These are phyloP conservation scores for Coelinius sp. DNA, from an alignment of 2,888 invertebrate genomes.

Conservation along the genomic window DNA sequence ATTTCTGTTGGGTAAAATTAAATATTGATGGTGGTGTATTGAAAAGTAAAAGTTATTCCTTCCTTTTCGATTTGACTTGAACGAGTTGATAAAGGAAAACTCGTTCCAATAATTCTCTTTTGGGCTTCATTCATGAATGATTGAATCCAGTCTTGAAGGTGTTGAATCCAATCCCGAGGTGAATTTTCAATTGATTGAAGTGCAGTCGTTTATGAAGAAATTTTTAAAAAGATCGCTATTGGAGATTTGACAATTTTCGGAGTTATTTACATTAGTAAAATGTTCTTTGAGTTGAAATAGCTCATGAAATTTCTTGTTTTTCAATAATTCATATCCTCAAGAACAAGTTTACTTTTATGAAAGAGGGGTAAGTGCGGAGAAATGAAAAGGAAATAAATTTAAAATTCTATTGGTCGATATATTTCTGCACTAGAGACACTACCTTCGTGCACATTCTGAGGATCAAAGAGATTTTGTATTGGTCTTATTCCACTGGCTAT, in stretches of 20 bases:
- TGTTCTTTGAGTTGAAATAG: background rate
- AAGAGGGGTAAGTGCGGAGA: background rate
- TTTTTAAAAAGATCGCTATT: too few species aligned
- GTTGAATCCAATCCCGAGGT: background rate
- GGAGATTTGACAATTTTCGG: too few species aligned
- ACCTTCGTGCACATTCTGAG: conserved; percentile 2
- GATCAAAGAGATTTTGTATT: conserved; percentile 12
- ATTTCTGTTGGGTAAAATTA: background rate
- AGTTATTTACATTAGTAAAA: too few species aligned
- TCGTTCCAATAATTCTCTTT: background rate
- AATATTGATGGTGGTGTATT: background rate
- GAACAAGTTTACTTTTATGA: background rate
- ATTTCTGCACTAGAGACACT: conserved; percentile 3
- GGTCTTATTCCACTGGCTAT: conserved; percentile 10
- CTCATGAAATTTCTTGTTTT: background rate
- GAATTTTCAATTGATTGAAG: too few species aligned
- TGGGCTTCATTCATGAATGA: background rate
- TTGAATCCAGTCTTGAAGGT: background rate
- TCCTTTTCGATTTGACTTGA: background rate
- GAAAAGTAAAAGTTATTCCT: background rate
- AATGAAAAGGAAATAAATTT: conserved; percentile 1
- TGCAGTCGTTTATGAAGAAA: background rate
- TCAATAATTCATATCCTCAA: background rate
- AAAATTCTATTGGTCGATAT: conserved; percentile 1
- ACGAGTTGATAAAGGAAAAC: background rate